Conservation (phyloP, 2,113 vertebrate genomes). For the Takifugu flavidus region DNA sequence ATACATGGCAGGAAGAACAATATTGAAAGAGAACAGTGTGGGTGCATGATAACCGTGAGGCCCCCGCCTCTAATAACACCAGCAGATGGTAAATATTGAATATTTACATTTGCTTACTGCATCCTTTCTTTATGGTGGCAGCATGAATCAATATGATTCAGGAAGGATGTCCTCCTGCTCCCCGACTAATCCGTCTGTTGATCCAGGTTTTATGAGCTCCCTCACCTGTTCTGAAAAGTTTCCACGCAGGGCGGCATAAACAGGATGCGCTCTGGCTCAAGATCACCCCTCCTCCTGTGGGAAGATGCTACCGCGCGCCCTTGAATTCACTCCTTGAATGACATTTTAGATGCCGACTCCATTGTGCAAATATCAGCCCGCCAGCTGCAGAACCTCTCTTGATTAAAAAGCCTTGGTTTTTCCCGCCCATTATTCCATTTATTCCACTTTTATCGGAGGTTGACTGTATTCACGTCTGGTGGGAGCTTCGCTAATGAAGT, state of each 20-base stretch:
- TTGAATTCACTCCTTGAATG: slow-evolving; percentile 47
- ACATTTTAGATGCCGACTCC: slow-evolving; percentile 44
- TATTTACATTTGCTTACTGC: slow-evolving; percentile 79
- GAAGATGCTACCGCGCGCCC: slow-evolving; percentile 11
- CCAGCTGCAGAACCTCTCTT: slow-evolving; percentile 26
- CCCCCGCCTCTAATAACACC: slow-evolving; percentile 74
- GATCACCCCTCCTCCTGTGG: slow-evolving; percentile 1
- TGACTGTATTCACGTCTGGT: slow-evolving; percentile 32
- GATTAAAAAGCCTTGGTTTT: slow-evolving; percentile 40
- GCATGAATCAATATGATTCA: slow-evolving; percentile 73
- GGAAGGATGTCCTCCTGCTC: slow-evolving; percentile 40
- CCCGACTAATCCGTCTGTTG: slow-evolving; percentile 61
- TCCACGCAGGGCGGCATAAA: slow-evolving; percentile 11
- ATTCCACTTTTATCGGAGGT: background rate
- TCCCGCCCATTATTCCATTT: slow-evolving; percentile 24
- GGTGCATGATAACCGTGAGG: slow-evolving; percentile 50
- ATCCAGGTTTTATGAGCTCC: slow-evolving; percentile 68
- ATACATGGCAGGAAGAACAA: slow-evolving; percentile 51
- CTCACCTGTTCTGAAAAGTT: slow-evolving; percentile 55
- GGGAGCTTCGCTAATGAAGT: slow-evolving; percentile 55
- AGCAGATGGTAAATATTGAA: slow-evolving; percentile 78
- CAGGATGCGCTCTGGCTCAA: slow-evolving; percentile 4
- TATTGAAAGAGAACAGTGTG: slow-evolving; percentile 58
- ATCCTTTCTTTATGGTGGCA: slow-evolving; percentile 56
- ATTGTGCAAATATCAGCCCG: slow-evolving; percentile 50